These are phyloP conservation scores for Lagria hirta DNA, from an alignment of 2,888 invertebrate genomes.

Conservation along the genomic window DNA sequence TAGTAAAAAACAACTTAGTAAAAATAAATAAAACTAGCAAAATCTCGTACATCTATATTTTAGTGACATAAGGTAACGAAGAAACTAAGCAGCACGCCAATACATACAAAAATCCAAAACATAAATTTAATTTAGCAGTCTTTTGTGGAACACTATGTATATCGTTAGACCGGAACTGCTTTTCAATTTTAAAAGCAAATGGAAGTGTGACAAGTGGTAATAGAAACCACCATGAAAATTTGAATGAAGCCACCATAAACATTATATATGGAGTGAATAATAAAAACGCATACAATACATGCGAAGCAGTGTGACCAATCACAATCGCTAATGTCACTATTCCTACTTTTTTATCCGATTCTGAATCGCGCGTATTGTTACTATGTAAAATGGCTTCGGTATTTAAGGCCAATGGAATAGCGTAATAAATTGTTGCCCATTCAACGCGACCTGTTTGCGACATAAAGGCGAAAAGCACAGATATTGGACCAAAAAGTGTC, in stretches of 20 bases:
- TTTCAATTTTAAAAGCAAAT: slow-evolving; percentile 87
- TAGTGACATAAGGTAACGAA: slow-evolving; percentile 62
- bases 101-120: slow-evolving; percentile 87
- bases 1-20: slow-evolving; percentile 32
- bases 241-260: slow-evolving; percentile 81
- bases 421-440: slow-evolving; percentile 89
- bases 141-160: slow-evolving; percentile 82
- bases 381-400: slow-evolving; percentile 95
- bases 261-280: slow-evolving; percentile 89
- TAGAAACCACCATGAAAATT: slow-evolving; percentile 86
- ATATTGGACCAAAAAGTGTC: slow-evolving; percentile 91
- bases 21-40: slow-evolving; percentile 31
- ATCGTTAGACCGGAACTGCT: slow-evolving; percentile 77
- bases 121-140: slow-evolving; percentile 88
- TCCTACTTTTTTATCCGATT: slow-evolving; percentile 83
- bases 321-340: slow-evolving; percentile 94
- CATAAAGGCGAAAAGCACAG: slow-evolving; percentile 90
- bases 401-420: slow-evolving; percentile 89
- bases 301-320: slow-evolving; percentile 87
- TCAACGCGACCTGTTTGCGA: slow-evolving; percentile 90
- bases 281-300: slow-evolving; percentile 85
- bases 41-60: slow-evolving; percentile 45
- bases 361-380: slow-evolving; percentile 91
- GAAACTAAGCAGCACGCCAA: slow-evolving; percentile 75
- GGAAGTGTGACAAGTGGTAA: slow-evolving; percentile 85